phyloP scores from a whole-genome alignment of 1,140 invertebrate species.

The Drosophila santomea region DNA sequence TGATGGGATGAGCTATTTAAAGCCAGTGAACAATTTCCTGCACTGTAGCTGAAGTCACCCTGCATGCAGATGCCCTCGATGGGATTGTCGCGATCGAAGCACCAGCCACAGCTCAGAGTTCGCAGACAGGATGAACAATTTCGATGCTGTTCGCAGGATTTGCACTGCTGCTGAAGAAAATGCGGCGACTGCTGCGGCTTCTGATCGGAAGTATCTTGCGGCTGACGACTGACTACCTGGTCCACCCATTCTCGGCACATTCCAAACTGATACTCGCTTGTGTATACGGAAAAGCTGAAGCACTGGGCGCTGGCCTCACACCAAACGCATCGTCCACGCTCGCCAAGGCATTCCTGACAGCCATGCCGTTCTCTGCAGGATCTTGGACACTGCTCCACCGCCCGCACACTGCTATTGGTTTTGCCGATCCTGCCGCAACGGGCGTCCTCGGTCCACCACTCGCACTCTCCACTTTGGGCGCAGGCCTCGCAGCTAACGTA shows the following conservation, averaged over 20 bases:
- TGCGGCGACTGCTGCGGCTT: conserved; percentile 12
- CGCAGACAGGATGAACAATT: conserved; percentile 93
- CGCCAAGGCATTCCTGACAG: conserved; percentile 93
- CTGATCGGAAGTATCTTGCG: conserved; percentile 49
- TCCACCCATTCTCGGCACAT: conserved; percentile 97
- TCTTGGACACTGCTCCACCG: conserved; percentile 88
- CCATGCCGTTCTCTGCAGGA: conserved; percentile 90
- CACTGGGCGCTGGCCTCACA: conserved; percentile 96
- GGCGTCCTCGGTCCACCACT: conserved; percentile 95
- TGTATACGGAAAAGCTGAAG: conserved; percentile 97
- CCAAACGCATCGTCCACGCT: conserved; percentile 96
- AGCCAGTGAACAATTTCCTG: conserved; percentile 87
- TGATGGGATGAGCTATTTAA: conserved; percentile 86
- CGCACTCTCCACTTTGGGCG: conserved; percentile 88
- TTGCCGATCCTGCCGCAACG: conserved; percentile 92
- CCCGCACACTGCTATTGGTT: conserved; percentile 87
- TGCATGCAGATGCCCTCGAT: conserved; percentile 92
- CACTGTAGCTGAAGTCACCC: conserved; percentile 91
- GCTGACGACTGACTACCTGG: conserved; percentile 87
- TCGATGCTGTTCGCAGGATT: conserved; percentile 90
- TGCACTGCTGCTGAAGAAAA: conserved; percentile 88
- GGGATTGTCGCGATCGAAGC: conserved; percentile 94
- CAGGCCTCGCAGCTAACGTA: conserved; percentile 94
- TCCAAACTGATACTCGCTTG: conserved; percentile 96
- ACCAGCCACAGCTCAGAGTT: conserved; percentile 96